Evolutionary conservation across 1,140 invertebrate genomes (phyloP).

Genomic region (Nebria ingens): DNA sequence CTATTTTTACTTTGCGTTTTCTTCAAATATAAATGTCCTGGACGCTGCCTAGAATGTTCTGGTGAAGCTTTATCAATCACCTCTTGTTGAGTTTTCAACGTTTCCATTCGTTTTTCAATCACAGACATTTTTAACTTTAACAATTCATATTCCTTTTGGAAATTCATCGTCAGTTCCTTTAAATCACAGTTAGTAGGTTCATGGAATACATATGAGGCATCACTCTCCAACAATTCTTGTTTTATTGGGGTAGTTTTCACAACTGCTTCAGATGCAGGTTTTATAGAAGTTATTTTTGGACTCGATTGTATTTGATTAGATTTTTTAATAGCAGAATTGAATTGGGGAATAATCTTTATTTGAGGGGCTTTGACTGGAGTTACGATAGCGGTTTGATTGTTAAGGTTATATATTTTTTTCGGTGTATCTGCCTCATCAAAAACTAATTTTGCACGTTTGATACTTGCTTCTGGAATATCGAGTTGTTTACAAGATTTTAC

Average conservation of each 20-base stretch:
- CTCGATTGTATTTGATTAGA: neutral
- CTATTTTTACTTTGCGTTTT: conserved; percentile 13
- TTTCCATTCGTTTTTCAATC: conserved; percentile 14
- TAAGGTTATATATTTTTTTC: neutral
- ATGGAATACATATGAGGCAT: conserved; percentile 10
- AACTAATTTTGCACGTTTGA: conserved; percentile 17
- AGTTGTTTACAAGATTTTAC: conserved; percentile 14
- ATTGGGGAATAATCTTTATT: neutral
- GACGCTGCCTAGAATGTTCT: conserved; percentile 16
- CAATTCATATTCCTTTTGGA: conserved; percentile 14
- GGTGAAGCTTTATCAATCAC: conserved; percentile 8
- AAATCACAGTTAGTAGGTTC: conserved; percentile 16
- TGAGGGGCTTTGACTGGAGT: conserved; percentile 15
- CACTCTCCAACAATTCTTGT: neutral
- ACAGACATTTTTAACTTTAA: conserved; percentile 20
- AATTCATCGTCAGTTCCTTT: conserved; percentile 15
- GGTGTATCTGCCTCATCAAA: conserved; percentile 21
- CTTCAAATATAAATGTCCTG: conserved; percentile 21
- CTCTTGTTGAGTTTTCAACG: conserved; percentile 13
- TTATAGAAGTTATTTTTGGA: too few relatives aligned
- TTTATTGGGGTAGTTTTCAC: neutral
- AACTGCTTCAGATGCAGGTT: too few relatives aligned
- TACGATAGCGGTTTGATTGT: conserved; percentile 9
- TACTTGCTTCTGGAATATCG: conserved; percentile 15
- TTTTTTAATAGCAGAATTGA: neutral